Base-by-base conservation (phyloP, 2,888 invertebrate species). In the Mellilla xanthometata region DNA sequence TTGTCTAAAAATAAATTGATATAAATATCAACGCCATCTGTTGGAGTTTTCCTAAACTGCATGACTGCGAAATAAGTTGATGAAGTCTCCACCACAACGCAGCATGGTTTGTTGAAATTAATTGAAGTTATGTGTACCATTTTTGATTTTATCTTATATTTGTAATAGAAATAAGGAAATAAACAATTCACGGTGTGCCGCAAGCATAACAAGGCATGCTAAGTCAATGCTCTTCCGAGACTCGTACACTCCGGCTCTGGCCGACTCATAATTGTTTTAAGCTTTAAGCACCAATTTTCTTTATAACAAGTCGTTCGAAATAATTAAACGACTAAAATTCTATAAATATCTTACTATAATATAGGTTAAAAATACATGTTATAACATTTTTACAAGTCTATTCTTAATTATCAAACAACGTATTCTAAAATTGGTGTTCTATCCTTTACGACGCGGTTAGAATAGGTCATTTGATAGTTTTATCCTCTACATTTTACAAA, bases 291-390 rank as follows among this genome's bases (percentile, higher is more conserved):
- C 88, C 89, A 88, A 89, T 86, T 88, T 88, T 89, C 81, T 84
- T 89, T 87, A 87, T 89, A 89, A 89, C 88, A 87, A 89, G 88
- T 88, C 89, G 88, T 89, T 89, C 85, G 84, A 89, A 89, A 89
- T 88, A 88, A 86, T 85, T 88, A 88, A 89, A 89, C 89, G 88
- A 89, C 88, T 83, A 86, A 86, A 88, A 74, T 85, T 87, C 86
- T 88, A 89, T 89, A 89, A 88, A 89, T 88, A 89, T 88, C 88
- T 88, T 88, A 88, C 83, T 88, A 89, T 88, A 79, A 58, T 86
- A 88, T 86, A 87, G 86, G 83, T 89, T 89, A 87, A 89, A 89
- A 89, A 89, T 89, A 89, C 88, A 86, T 77, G 86, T 88, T 79
- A 78, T 87, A 89, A 89, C 87, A 88, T 89, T 88, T 87, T 85